Evolutionary conservation across 2,113 vertebrate genomes (phyloP).

Genomic region (Caloenas nicobarica): DNA sequence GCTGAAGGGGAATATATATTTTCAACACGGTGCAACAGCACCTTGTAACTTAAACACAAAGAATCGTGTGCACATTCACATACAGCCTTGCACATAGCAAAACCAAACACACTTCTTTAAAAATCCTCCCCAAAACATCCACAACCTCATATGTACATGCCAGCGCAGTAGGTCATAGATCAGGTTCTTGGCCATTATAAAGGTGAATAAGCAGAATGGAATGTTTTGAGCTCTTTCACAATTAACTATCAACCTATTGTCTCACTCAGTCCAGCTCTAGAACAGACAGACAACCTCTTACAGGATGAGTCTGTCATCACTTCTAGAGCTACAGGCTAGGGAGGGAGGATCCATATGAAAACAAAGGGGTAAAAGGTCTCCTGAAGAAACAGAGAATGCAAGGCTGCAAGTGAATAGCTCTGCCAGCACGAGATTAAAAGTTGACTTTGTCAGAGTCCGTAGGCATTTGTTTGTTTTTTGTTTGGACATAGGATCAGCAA

Average conservation of each 20-base stretch:
- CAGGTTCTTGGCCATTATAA: constrained; percentile 8
- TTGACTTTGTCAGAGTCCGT: background rate
- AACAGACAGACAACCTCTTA: constrained; percentile 15
- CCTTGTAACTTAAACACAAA: background rate
- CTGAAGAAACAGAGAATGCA: background rate
- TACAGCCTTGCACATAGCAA: background rate
- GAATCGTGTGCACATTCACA: background rate
- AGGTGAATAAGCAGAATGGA: constrained; percentile 40
- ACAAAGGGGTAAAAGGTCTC: background rate
- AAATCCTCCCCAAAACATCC: background rate
- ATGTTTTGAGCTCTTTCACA: constrained; percentile 23
- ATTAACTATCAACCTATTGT: constrained; percentile 12
- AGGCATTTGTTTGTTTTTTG: background rate
- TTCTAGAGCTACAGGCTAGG: constrained; percentile 18
- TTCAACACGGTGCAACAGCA: background rate
- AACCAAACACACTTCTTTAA: background rate
- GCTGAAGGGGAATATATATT: background rate
- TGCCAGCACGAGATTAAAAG: background rate
- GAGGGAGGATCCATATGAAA: background rate
- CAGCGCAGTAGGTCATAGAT: background rate
- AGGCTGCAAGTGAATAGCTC: background rate
- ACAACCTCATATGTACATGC: background rate
- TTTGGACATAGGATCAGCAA: background rate
- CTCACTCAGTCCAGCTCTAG: background rate
- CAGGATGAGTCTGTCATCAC: background rate